Evolutionary conservation across 2,888 invertebrate genomes (phyloP).

Genomic region (Macrosiphum euphorbiae): DNA sequence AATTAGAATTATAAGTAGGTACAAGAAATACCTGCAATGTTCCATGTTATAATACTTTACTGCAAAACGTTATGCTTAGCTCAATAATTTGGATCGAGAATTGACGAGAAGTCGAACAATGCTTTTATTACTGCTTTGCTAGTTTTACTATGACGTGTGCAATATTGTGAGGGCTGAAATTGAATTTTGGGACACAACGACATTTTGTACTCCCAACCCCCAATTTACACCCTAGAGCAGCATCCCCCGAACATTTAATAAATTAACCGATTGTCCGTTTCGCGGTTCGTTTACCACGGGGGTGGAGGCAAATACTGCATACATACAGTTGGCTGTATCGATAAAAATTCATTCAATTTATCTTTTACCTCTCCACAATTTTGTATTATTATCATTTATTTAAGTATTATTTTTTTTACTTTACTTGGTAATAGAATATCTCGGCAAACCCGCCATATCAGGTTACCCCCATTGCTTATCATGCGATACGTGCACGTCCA

Average conservation of each 20-base stretch:
- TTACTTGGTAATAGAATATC: slow-evolving; percentile 56
- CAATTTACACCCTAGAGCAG: slow-evolving; percentile 30
- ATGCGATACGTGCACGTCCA: slow-evolving; percentile 38
- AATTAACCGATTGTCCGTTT: slow-evolving; percentile 62
- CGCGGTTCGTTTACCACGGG: slow-evolving; percentile 51
- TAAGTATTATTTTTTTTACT: slow-evolving; percentile 31
- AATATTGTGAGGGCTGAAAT: slow-evolving; percentile 21
- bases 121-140: background rate
- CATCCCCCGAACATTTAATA: slow-evolving; percentile 18
- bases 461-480: slow-evolving; percentile 55
- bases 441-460: slow-evolving; percentile 55
- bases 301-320: background rate
- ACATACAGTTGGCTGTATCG: background rate
- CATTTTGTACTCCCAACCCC: background rate
- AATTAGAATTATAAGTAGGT: background rate
- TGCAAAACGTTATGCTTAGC: background rate
- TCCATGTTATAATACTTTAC: background rate
- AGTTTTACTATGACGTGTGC: background rate
- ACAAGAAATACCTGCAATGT: background rate
- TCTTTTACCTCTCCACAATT: background rate
- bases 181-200: background rate
- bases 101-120: background rate
- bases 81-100: background rate
- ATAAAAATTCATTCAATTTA: slow-evolving; percentile 10
- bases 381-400: slow-evolving; percentile 37